A percentile compares a stretch with the other conserved stretches of the same genome.
Conservation (phyloP, 2,888 invertebrate species). For the Cremastobaeus sp. region DNA sequence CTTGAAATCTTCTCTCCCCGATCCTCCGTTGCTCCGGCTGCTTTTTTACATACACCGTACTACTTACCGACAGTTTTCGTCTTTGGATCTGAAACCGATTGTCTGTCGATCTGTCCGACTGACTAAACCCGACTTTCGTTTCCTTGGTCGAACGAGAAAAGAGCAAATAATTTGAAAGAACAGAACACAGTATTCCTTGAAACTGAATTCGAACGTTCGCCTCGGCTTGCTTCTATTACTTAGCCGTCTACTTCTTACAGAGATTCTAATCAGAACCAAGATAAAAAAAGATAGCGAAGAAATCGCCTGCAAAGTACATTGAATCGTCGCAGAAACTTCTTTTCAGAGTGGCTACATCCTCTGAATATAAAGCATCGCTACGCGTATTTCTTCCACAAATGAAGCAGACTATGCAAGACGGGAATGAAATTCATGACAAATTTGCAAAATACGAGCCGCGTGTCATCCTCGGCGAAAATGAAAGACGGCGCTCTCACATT, state of each 20-base stretch:
- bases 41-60: constrained; percentile 49
- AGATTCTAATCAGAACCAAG: constrained; percentile 21
- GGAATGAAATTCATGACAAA: constrained; percentile 59
- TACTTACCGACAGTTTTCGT: constrained; percentile 43
- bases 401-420: constrained; percentile 35
- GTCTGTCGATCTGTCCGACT: constrained; percentile 43
- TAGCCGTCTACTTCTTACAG: not conserved
- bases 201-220: constrained; percentile 5
- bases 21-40: constrained; percentile 61
- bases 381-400: constrained; percentile 43
- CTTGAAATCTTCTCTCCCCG: constrained; percentile 61
- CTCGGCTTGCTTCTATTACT: not conserved
- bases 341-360: constrained; percentile 29
- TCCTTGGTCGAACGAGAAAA: constrained; percentile 6
- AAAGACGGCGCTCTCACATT: constrained; percentile 51
- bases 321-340: constrained; percentile 26
- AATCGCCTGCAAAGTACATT: constrained; percentile 21
- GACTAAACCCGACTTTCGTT: constrained; percentile 34
- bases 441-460: constrained; percentile 56
- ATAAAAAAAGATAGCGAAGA: constrained; percentile 24
- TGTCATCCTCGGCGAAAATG: constrained; percentile 56
- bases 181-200: constrained; percentile 15
- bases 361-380: constrained; percentile 38
- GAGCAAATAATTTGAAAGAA: not conserved
- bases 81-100: constrained; percentile 43